These are phyloP conservation scores for Lophochroa leadbeateri DNA, from an alignment of 2,113 vertebrate genomes.

Conservation along the genomic window DNA sequence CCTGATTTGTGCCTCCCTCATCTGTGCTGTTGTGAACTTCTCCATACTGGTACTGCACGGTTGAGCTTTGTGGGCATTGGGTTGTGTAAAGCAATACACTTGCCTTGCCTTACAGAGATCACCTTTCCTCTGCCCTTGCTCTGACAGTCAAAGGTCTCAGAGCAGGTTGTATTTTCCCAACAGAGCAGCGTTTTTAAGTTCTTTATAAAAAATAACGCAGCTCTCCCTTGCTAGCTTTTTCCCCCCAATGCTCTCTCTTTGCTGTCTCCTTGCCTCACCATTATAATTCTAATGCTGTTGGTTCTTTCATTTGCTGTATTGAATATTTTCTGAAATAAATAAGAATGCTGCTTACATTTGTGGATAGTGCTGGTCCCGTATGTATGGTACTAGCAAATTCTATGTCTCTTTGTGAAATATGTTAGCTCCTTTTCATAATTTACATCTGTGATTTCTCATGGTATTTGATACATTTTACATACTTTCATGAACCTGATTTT, in stretches of 20 bases:
- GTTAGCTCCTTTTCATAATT: constrained; percentile 16
- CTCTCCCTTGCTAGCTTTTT: neutral
- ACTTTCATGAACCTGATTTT: neutral
- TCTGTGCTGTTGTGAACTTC: accelerated
- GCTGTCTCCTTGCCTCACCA: neutral
- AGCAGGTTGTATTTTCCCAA: neutral
- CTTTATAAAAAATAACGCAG: neutral
- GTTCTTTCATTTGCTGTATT: neutral
- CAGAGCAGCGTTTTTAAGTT: neutral
- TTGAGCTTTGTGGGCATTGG: accelerated
- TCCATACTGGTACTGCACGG: accelerated
- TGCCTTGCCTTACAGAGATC: neutral
- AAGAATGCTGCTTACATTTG: constrained; percentile 10
- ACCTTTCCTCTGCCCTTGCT: neutral
- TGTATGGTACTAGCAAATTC: constrained; percentile 4
- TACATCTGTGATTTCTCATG: neutral
- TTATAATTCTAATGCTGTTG: neutral
- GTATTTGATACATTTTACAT: neutral
- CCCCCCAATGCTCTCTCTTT: neutral
- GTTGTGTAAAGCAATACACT: accelerated
- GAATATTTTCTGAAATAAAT: constrained; percentile 33
- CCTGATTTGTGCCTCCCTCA: neutral
- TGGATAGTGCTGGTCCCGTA: neutral
- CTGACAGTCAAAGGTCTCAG: neutral
- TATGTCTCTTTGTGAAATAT: neutral